These are phyloP conservation scores for Cromileptes altivelis DNA, from an alignment of 2,113 vertebrate genomes.

Conservation along the genomic window DNA sequence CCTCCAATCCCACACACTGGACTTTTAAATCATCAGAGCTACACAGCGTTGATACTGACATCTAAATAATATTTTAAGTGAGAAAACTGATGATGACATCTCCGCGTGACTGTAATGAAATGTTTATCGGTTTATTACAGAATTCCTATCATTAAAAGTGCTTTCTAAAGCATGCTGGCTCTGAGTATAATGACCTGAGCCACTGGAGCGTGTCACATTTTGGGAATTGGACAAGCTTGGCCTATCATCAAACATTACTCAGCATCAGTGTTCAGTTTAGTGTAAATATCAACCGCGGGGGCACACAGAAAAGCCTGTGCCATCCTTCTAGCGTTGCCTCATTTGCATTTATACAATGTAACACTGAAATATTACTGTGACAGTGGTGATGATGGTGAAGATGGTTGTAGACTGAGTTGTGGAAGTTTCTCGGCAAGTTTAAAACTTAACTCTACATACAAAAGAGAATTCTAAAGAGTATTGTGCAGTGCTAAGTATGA, in stretches of 20 bases:
- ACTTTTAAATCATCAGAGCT: conserved; percentile 13
- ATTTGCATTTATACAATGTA: conserved; percentile 58
- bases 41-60: conserved; percentile 6
- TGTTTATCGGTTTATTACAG: conserved; percentile 21
- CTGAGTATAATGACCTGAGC: conserved; percentile 51
- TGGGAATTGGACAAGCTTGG: conserved; percentile 65
- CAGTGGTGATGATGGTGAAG: conserved; percentile 16
- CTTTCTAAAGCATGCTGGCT: conserved; percentile 56
- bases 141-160: conserved; percentile 51
- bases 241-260: conserved; percentile 72
- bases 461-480: neutral
- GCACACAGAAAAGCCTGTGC: conserved; percentile 35
- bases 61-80: conserved; percentile 24
- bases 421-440: conserved; percentile 4
- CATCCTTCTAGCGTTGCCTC: conserved; percentile 32
- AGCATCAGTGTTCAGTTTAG: conserved; percentile 61
- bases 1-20: too few relatives aligned
- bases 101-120: conserved; percentile 19
- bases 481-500: neutral
- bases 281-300: conserved; percentile 56
- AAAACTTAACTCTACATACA: neutral
- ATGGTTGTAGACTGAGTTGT: conserved; percentile 4
- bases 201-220: conserved; percentile 60
- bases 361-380: conserved; percentile 34
- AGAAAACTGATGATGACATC: conserved; percentile 30